phyloP scores from a whole-genome alignment of 53 echinoderm and acorn worm species.

The Luidia sarsii region DNA sequence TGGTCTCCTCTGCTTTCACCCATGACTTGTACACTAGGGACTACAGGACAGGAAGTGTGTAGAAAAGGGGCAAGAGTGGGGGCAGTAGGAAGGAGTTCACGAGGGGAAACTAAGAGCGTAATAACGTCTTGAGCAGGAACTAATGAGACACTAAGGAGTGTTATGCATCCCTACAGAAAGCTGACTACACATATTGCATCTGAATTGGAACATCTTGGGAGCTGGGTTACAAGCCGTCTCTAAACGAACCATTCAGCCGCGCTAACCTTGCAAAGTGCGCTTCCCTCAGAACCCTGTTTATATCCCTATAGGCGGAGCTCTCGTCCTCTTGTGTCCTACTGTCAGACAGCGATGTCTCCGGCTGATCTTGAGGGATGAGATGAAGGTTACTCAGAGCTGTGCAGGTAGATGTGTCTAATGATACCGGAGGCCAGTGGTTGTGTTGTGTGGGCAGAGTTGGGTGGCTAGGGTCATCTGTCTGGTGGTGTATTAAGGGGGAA shows the following conservation, averaged over 20 bases:
- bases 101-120: too few species aligned
- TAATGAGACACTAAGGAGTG: too few species aligned
- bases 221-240: slow-evolving; percentile 1
- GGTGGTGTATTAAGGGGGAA: neutral
- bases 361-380: slow-evolving; percentile 7
- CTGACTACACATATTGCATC: neutral
- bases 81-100: too few species aligned
- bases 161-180: neutral
- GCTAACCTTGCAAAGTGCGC: slow-evolving; percentile 57
- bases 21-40: too few species aligned
- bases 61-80: too few species aligned
- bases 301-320: slow-evolving; percentile 31
- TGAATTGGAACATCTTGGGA: neutral
- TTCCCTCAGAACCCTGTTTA: slow-evolving; percentile 59
- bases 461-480: neutral
- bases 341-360: neutral
- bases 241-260: slow-evolving; percentile 40
- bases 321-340: neutral
- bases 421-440: neutral
- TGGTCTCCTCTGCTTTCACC: too few species aligned
- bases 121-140: too few species aligned
- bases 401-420: slow-evolving; percentile 33
- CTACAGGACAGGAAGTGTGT: too few species aligned
- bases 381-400: slow-evolving; percentile 30
- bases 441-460: neutral